Conservation (phyloP, 2,797 vertebrate species). For the Argentina silus region DNA sequence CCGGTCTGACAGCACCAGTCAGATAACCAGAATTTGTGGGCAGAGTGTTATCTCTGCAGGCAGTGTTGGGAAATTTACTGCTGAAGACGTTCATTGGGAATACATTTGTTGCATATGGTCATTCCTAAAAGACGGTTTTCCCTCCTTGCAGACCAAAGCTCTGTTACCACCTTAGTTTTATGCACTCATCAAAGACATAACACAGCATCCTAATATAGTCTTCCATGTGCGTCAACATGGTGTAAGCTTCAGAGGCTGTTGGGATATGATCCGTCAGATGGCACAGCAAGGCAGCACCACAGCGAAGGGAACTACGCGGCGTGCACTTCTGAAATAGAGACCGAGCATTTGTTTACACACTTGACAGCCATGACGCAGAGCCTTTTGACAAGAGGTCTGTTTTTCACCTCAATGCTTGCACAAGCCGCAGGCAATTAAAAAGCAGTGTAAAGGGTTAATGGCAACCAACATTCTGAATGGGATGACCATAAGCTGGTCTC, state of each 20-base stretch:
- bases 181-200: slow-evolving; percentile 3
- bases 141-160: not conserved
- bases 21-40: slow-evolving; percentile 28
- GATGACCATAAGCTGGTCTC: too few species aligned
- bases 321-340: too few species aligned
- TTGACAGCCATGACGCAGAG: too few species aligned
- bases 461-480: too few species aligned
- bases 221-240: not conserved
- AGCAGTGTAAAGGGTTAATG: too few species aligned
- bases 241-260: not conserved
- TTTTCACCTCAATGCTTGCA: too few species aligned
- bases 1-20: slow-evolving; percentile 8
- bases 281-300: too few species aligned
- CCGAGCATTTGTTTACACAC: too few species aligned
- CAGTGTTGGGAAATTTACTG: slow-evolving; percentile 18
- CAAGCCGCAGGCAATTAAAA: too few species aligned
- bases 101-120: slow-evolving; percentile 4
- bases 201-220: not conserved
- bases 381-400: too few species aligned
- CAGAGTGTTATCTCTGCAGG: slow-evolving; percentile 9
- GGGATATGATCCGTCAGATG: too few species aligned
- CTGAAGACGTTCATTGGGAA: not conserved
- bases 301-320: too few species aligned
- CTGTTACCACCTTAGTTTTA: not conserved
- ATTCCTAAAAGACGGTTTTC: not conserved